These are phyloP conservation scores for Amiota minor DNA, from an alignment of 2,888 invertebrate genomes.

Conservation along the genomic window DNA sequence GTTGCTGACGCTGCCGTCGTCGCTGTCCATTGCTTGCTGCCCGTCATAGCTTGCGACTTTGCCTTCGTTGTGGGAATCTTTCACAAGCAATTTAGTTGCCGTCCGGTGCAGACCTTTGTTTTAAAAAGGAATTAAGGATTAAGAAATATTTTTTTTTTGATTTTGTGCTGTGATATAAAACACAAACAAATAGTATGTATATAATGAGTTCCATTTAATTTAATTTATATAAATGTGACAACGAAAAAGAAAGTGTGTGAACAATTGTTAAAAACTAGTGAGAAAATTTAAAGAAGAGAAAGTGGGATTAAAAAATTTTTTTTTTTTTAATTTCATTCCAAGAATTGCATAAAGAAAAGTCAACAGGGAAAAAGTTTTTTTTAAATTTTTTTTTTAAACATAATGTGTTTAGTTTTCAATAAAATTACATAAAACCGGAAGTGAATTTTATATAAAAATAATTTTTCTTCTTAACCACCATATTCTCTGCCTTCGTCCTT, in stretches of 20 bases:
- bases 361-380: neutral
- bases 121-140: slow-evolving; percentile 61
- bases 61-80: slow-evolving; percentile 42
- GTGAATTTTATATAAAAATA: too few relatives aligned
- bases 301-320: slow-evolving; percentile 2
- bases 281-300: neutral
- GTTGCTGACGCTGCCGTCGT: slow-evolving; percentile 12
- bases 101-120: slow-evolving; percentile 69
- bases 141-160: slow-evolving; percentile 61
- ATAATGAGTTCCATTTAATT: slow-evolving; percentile 27
- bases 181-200: slow-evolving; percentile 68
- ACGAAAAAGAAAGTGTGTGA: slow-evolving; percentile 24
- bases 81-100: slow-evolving; percentile 71
- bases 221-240: slow-evolving; percentile 32
- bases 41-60: slow-evolving; percentile 52
- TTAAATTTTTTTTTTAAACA: slow-evolving; percentile 13
- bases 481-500: too few relatives aligned
- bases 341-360: neutral
- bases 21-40: slow-evolving; percentile 32
- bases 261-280: too few relatives aligned
- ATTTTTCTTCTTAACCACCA: too few relatives aligned
- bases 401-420: too few relatives aligned
- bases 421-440: too few relatives aligned
- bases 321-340: neutral
- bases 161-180: slow-evolving; percentile 70